Conservation (phyloP, 2,797 vertebrate genomes). For the Lepus townsendii region DNA sequence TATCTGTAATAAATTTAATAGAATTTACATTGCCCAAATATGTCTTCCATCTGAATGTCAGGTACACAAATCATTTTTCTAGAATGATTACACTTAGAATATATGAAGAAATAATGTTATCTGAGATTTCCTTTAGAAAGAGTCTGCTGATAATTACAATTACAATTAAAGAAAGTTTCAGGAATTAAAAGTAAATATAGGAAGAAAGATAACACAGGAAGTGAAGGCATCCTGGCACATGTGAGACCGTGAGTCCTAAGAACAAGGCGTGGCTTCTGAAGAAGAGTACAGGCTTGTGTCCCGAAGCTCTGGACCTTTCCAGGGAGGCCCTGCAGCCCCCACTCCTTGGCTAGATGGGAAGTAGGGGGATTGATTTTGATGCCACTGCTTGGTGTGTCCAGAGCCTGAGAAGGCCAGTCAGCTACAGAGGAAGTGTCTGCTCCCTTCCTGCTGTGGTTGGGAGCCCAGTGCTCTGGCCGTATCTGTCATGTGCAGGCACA, state of each 20-base stretch:
- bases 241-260: neutral
- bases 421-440: neutral
- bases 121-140: neutral
- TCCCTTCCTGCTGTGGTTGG: neutral
- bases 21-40: constrained; percentile 6
- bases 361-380: neutral
- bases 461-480: neutral
- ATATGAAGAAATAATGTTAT: neutral
- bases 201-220: neutral
- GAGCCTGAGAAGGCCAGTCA: neutral
- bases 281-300: neutral
- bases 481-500: neutral
- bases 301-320: neutral
- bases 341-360: no score
- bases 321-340: neutral
- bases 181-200: neutral
- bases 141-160: neutral
- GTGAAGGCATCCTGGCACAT: neutral
- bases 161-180: neutral
- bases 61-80: constrained; percentile 1
- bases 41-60: neutral
- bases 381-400: neutral
- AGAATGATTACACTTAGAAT: neutral
- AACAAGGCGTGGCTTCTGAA: neutral
- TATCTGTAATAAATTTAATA: neutral